Conservation (phyloP, 2,113 vertebrate species). For the Trogon melanurus region DNA sequence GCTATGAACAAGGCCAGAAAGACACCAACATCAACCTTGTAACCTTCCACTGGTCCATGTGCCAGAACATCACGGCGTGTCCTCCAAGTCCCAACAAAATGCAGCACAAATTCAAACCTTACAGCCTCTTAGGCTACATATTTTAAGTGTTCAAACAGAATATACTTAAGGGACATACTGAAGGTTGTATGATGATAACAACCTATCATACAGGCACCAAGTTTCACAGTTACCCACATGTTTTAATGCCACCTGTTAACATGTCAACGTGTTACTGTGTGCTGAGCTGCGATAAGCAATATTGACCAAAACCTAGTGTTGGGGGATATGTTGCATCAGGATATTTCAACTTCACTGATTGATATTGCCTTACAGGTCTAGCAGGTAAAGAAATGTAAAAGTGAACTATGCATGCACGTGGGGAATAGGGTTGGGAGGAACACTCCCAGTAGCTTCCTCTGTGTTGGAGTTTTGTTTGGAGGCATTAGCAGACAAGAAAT, state of each 20-base stretch:
- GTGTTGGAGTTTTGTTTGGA: neutral
- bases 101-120: neutral
- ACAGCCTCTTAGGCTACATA: rapidly evolving
- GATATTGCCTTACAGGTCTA: rapidly evolving
- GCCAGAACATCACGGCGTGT: rapidly evolving
- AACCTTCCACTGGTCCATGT: neutral
- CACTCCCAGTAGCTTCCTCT: rapidly evolving
- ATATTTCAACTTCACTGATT: neutral
- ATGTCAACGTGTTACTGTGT: rapidly evolving
- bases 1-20: neutral
- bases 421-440: neutral
- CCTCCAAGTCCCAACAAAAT: neutral
- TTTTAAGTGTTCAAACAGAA: neutral
- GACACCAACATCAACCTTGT: neutral
- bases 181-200: rapidly evolving
- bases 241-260: neutral
- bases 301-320: neutral
- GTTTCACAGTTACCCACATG: neutral
- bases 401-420: rapidly evolving
- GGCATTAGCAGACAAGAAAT: neutral
- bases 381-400: too few relatives aligned
- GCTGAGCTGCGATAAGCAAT: neutral
- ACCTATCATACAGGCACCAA: neutral
- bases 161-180: neutral
- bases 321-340: too few relatives aligned